A percentile compares a stretch with the other conserved stretches of the same genome.
Evolutionary conservation across 2,797 vertebrate species (phyloP).

Genomic region (Enteromius unitaeniatus): DNA sequence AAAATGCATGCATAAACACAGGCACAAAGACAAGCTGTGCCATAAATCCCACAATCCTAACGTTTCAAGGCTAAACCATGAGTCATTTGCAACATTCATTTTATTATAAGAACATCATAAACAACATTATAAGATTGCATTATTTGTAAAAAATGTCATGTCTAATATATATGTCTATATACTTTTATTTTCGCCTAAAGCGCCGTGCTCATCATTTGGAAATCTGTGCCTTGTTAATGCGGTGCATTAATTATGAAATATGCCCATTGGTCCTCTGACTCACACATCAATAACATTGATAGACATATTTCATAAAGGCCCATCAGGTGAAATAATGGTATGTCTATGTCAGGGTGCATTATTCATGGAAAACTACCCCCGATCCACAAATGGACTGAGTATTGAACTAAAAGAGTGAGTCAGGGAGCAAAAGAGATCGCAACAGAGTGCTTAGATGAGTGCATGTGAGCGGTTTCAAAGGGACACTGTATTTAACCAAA

Average conservation of each 20-base stretch:
- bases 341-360: conserved; percentile 48
- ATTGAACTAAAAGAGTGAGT: conserved; percentile 45
- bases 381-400: conserved; percentile 41
- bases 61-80: background rate
- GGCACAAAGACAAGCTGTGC: background rate
- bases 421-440: background rate
- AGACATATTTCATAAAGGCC: conserved; percentile 53
- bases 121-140: background rate
- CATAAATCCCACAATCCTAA: background rate
- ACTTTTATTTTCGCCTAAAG: background rate
- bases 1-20: background rate
- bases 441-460: background rate
- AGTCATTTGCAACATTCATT: background rate
- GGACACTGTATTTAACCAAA: background rate
- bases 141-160: background rate
- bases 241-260: conserved; percentile 21
- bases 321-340: conserved; percentile 37
- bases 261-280: background rate
- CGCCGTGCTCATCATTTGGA: background rate
- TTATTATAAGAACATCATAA: background rate
- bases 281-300: conserved; percentile 54
- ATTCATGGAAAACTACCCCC: conserved; percentile 49
- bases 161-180: background rate
- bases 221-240: background rate
- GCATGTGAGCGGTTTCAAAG: background rate